Evolutionary conservation across 2,888 invertebrate genomes (phyloP), one percentile per base, ranked within the genome.

Genomic region (Seira ritae): DNA sequence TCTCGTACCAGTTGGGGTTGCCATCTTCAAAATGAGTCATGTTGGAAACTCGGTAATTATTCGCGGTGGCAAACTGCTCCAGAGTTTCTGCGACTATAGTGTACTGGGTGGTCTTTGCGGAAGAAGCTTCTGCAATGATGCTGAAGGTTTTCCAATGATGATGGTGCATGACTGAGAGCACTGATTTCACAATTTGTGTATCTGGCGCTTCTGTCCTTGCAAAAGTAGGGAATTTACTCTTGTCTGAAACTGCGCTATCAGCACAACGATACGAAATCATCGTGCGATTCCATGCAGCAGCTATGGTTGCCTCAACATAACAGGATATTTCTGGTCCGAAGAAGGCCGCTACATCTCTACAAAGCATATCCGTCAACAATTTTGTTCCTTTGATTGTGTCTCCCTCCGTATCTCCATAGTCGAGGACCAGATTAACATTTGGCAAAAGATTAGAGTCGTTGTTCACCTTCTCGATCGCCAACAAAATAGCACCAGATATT

Each of bases 201-300:
- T 98, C 96, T 60, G 97, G 97, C 24, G 98, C 98, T 91, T 97
- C 97, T 46, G 98, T 96, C 90, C 98, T 93, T 60, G 97, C 97
- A 91, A 98, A 98, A 84, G 97, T 98, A 85, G 96, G 95, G 90
- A 96, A 94, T 86, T 93, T 89, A 4, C 78, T 81, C 88, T 92
- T 92, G 87, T 92, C 92, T 55, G 97, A 97, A 19, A 97, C 96
- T 91, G 94, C 94, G 90, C 96, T 95, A 91, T 98, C 97, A 22
- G 97, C 95, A 92, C 98, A 98, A 96, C 96, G 97, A 92, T 98
- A 98, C 90, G 97, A 97, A 91, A 98, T 96, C 96, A 98, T 98
- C 82, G 98, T 98, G 90, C 98, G 94, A 92, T 98, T 97, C 91
- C 96, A 94, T 67, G 98, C 95, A 90, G 98, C 96, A 23, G 98